phyloP scores from a whole-genome alignment of 1,140 invertebrate genomes.

The Periplaneta americana region DNA sequence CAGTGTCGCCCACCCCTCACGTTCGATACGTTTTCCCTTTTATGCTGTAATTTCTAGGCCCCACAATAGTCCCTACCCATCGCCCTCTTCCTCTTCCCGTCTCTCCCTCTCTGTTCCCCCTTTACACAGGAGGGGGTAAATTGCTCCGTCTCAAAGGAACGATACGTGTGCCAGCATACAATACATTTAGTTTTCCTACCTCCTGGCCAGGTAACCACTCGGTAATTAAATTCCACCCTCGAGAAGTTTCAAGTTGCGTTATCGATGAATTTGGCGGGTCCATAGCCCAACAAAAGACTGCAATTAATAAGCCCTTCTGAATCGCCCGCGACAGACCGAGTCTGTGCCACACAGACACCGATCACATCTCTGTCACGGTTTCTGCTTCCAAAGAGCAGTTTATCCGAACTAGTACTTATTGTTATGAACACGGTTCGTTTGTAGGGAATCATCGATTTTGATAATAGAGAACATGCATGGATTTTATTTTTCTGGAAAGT shows the following conservation, averaged over 20 bases:
- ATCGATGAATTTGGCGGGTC: background rate
- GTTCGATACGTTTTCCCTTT: background rate
- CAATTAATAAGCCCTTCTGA: background rate
- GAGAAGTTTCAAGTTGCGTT: background rate
- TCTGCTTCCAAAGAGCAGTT: no score
- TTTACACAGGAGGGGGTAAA: no score
- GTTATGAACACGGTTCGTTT: no score
- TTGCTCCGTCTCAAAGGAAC: background rate
- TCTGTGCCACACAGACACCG: no score
- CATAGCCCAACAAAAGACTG: background rate
- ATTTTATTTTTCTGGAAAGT: no score
- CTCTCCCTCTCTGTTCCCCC: background rate
- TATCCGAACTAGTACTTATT: no score
- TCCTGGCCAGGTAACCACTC: background rate
- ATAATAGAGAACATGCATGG: no score
- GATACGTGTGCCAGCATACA: background rate
- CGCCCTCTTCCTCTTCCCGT: background rate
- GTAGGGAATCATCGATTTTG: no score
- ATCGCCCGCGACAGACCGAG: background rate
- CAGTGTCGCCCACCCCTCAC: background rate
- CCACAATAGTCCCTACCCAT: background rate
- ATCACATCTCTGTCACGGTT: no score
- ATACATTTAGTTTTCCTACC: background rate
- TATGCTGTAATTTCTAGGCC: background rate
- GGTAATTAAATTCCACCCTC: background rate